phyloP scores from a whole-genome alignment of 2,113 vertebrate genomes.

The Lepisosteus osseus region DNA sequence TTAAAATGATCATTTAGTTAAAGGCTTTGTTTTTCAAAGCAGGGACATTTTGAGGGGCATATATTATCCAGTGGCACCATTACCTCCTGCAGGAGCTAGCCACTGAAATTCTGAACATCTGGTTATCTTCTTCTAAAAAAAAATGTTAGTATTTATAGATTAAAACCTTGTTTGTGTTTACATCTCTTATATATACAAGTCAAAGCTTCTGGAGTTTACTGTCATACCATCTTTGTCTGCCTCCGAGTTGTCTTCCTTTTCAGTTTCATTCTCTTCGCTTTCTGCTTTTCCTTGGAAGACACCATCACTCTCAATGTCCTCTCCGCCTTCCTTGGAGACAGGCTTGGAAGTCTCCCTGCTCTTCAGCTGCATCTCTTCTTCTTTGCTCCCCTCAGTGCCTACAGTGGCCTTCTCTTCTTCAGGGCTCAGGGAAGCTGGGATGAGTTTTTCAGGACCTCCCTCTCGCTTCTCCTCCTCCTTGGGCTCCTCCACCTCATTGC shows the following conservation, averaged over 20 bases:
- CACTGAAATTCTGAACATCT: too few species aligned
- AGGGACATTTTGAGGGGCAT: too few species aligned
- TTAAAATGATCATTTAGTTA: too few species aligned
- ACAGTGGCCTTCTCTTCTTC: conserved; percentile 38
- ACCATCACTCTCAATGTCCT: conserved; percentile 36
- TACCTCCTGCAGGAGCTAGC: too few species aligned
- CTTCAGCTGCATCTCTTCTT: conserved; percentile 33
- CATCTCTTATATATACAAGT: too few species aligned
- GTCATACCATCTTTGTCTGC: conserved; percentile 21
- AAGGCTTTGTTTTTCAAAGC: too few species aligned
- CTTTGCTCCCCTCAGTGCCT: conserved; percentile 30
- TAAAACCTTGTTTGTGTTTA: too few species aligned
- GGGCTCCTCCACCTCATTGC: conserved; percentile 32
- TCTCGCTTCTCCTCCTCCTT: conserved; percentile 25
- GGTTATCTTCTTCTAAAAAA: too few species aligned
- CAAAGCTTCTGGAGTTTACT: too few species aligned
- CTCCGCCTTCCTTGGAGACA: conserved; percentile 32
- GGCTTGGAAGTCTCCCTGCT: conserved; percentile 30
- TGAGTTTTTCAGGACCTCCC: conserved; percentile 40
- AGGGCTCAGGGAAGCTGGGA: conserved; percentile 40
- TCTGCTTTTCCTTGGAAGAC: conserved; percentile 29
- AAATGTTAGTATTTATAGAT: too few species aligned
- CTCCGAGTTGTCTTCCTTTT: conserved; percentile 34
- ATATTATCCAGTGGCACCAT: too few species aligned
- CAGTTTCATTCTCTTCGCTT: conserved; percentile 37